Percentiles rank a stretch among this genome's conserved stretches.
Evolutionary conservation across 2,797 vertebrate species (phyloP).

Genomic region (Syngnathus acus): DNA sequence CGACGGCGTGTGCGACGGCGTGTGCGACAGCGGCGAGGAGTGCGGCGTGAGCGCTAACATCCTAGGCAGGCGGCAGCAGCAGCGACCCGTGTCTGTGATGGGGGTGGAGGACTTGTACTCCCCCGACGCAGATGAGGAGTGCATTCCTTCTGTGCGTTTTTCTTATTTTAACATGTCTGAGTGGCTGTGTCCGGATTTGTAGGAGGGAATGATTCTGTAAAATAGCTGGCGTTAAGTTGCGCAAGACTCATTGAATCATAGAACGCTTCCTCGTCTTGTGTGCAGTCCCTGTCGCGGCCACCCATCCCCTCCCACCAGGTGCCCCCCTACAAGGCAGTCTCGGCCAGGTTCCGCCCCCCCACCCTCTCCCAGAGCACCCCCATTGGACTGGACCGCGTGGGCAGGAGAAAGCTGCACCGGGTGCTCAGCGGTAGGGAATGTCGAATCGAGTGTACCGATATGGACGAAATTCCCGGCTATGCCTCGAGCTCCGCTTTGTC

Average conservation of each 20-base stretch:
- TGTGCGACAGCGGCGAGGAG: conserved; percentile 20
- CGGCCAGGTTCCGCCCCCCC: conserved; percentile 83
- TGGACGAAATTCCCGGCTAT: conserved; percentile 19
- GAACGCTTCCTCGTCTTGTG: neutral
- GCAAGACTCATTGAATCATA: neutral
- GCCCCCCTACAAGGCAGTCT: conserved; percentile 88
- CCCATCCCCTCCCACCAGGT: conserved; percentile 89
- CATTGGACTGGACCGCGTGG: conserved; percentile 88
- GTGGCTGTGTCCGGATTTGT: neutral
- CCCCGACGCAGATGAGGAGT: conserved; percentile 67
- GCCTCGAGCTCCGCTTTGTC: neutral
- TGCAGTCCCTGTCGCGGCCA: conserved; percentile 77
- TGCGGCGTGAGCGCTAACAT: conserved; percentile 34
- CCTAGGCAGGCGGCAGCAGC: conserved; percentile 67
- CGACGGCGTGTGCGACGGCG: no score
- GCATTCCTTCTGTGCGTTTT: conserved; percentile 83
- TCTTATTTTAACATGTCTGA: neutral
- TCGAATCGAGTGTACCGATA: conserved; percentile 25
- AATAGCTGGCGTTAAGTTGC: no score
- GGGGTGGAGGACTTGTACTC: conserved; percentile 78
- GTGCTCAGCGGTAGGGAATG: conserved; percentile 66
- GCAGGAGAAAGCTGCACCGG: conserved; percentile 70
- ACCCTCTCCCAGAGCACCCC: conserved; percentile 93
- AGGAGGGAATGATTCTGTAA: no score
- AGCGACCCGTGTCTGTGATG: conserved; percentile 83